Percentiles rank a stretch among this genome's conserved stretches.
These are phyloP conservation scores for Eupeodes luniger DNA, from an alignment of 2,888 invertebrate species.

Conservation along the genomic window DNA sequence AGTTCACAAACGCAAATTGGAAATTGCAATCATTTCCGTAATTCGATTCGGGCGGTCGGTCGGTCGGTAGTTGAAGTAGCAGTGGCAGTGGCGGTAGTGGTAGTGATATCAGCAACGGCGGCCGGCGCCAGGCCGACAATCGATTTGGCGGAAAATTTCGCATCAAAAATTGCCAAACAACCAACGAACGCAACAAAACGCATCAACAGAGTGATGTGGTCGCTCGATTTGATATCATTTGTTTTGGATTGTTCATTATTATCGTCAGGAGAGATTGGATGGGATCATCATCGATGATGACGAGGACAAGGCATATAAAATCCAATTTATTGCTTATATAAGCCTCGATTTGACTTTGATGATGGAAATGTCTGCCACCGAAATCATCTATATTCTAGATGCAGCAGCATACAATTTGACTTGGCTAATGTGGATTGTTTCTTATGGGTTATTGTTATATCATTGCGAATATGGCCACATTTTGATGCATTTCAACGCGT, in stretches of 20 bases:
- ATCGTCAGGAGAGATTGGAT: not conserved
- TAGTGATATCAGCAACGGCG: not conserved
- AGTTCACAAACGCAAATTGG: slow-evolving; percentile 54
- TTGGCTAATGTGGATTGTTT: too few relatives aligned
- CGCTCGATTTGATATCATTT: slow-evolving; percentile 33
- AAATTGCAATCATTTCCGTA: slow-evolving; percentile 75
- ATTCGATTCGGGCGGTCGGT: slow-evolving; percentile 64
- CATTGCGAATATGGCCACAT: too few relatives aligned
- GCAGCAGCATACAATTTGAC: too few relatives aligned
- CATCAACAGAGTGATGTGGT: not conserved
- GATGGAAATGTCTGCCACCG: too few relatives aligned
- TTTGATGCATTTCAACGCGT: too few relatives aligned
- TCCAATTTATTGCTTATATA: not conserved
- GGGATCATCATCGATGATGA: not conserved
- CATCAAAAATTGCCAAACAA: slow-evolving; percentile 66
- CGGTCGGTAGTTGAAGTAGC: too few relatives aligned
- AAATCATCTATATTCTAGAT: too few relatives aligned
- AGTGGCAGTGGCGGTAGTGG: not conserved
- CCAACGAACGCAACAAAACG: slow-evolving; percentile 7
- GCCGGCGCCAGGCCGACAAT: slow-evolving; percentile 71
- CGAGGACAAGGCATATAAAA: slow-evolving; percentile 20
- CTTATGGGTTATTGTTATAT: too few relatives aligned
- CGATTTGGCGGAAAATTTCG: slow-evolving; percentile 76
- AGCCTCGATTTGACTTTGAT: too few relatives aligned
- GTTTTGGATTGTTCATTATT: slow-evolving; percentile 31